Evolutionary conservation across 1,140 invertebrate species (phyloP).

Genomic region (roundworm (Caenorhabditis elegans)): DNA sequence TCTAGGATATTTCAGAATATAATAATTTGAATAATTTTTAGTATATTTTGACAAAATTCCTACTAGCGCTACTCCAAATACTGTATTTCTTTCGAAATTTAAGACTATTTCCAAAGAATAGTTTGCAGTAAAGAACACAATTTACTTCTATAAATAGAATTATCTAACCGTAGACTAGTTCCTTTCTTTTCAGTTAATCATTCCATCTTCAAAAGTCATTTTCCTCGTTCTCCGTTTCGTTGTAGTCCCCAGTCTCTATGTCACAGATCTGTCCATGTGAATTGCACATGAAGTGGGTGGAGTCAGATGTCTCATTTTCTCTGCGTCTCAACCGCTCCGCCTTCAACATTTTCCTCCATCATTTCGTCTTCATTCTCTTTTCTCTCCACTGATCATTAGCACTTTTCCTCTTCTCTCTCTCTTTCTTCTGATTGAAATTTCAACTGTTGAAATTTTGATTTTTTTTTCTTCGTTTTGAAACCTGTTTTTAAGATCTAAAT

Average conservation of each 20-base stretch:
- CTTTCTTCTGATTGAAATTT: too few relatives aligned
- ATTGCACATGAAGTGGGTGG: neutral
- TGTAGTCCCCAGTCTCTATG: too few relatives aligned
- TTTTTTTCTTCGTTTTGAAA: neutral
- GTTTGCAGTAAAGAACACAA: too few relatives aligned
- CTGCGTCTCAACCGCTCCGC: neutral
- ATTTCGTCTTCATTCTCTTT: neutral
- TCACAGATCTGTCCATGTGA: too few relatives aligned
- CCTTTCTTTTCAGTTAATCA: neutral
- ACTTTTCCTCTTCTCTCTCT: too few relatives aligned
- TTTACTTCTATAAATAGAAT: neutral
- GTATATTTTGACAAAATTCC: too few relatives aligned
- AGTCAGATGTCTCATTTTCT: neutral
- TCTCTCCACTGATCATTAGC: neutral
- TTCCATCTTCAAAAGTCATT: constrained; percentile 13
- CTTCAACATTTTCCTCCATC: neutral
- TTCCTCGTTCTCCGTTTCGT: neutral
- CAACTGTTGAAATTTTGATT: neutral
- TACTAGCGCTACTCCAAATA: too few relatives aligned
- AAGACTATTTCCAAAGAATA: too few relatives aligned
- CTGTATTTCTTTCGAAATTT: too few relatives aligned
- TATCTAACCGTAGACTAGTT: too few relatives aligned
- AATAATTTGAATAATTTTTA: too few relatives aligned
- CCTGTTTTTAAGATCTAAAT: neutral
- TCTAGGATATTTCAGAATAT: too few relatives aligned